Conservation (phyloP, 2,888 invertebrate species). For the Megaustenia siamemsis region DNA sequence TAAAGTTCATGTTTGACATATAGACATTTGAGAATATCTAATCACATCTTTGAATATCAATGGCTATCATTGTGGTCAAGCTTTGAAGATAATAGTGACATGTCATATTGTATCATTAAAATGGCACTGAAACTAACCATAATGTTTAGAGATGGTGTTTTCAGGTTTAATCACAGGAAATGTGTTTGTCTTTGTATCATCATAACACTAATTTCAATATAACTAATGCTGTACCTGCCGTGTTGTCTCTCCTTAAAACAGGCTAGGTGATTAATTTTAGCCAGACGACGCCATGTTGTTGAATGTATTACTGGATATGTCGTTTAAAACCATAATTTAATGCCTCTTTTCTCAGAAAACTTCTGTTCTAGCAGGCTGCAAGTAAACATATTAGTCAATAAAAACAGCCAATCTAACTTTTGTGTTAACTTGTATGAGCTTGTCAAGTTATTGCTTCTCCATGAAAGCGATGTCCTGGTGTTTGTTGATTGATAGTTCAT, state of each 20-base stretch:
- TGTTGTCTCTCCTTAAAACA: slow-evolving; percentile 5
- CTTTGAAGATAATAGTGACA: background rate
- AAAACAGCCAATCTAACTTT: too few species aligned
- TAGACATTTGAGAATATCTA: too few species aligned
- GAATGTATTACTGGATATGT: too few species aligned
- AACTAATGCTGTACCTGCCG: background rate
- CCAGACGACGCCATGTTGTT: background rate
- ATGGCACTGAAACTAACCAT: slow-evolving; percentile 11
- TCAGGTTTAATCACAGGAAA: background rate
- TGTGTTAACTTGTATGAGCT: slow-evolving; percentile 6
- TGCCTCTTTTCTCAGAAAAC: slow-evolving; percentile 19
- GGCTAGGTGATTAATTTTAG: slow-evolving; percentile 6
- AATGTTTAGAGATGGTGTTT: slow-evolving; percentile 8
- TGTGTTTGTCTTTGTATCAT: background rate
- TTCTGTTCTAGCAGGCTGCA: slow-evolving; percentile 1
- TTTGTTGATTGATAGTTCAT: background rate
- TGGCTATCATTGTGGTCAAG: too few species aligned
- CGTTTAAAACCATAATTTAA: background rate
- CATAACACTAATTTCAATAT: background rate
- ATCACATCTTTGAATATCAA: too few species aligned
- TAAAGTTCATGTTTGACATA: too few species aligned
- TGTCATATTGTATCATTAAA: background rate
- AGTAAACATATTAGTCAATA: too few species aligned
- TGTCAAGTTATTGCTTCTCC: background rate
- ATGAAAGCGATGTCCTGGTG: background rate